A percentile compares a stretch with the other conserved stretches of the same genome.
These are phyloP conservation scores for Drosophila neotestacea DNA, from an alignment of 2,888 invertebrate species.

Conservation along the genomic window DNA sequence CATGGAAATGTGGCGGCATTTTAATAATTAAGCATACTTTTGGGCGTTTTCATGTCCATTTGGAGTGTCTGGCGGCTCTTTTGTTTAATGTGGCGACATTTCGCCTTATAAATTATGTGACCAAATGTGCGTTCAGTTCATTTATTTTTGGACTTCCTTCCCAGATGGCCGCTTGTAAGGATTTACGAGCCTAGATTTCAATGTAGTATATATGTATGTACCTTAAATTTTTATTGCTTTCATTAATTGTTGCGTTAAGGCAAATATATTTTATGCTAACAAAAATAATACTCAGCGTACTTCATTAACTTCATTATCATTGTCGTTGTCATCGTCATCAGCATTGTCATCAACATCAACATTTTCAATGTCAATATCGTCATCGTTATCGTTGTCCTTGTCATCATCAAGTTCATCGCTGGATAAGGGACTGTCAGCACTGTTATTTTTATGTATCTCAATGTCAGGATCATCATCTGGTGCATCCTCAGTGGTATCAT, in stretches of 20 bases:
- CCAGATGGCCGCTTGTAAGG: slow-evolving; percentile 3
- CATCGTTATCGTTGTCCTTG: slow-evolving; percentile 5
- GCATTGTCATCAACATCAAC: slow-evolving; percentile 20
- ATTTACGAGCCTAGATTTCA: slow-evolving; percentile 46
- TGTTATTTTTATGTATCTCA: slow-evolving; percentile 43
- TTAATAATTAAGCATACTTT: slow-evolving; percentile 80
- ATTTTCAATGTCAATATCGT: not conserved
- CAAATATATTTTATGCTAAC: slow-evolving; percentile 10
- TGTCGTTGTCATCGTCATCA: slow-evolving; percentile 4
- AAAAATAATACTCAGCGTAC: slow-evolving; percentile 23
- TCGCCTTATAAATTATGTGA: slow-evolving; percentile 51
- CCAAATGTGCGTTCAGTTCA: slow-evolving; percentile 49
- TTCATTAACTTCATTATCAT: slow-evolving; percentile 4
- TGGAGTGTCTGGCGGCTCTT: slow-evolving; percentile 32
- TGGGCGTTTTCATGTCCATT: slow-evolving; percentile 71
- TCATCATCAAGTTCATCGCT: slow-evolving; percentile 28
- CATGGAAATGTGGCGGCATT: slow-evolving; percentile 54
- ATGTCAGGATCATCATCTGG: slow-evolving; percentile 26
- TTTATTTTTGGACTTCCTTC: slow-evolving; percentile 34
- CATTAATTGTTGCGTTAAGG: slow-evolving; percentile 48
- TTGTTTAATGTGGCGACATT: slow-evolving; percentile 52
- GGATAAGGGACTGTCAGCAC: slow-evolving; percentile 33
- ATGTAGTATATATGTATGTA: slow-evolving; percentile 27
- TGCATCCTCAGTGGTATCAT: slow-evolving; percentile 8
- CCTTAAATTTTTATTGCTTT: slow-evolving; percentile 67